phyloP scores from a whole-genome alignment of 2,113 vertebrate species.

The Pseudopipra pipra region DNA sequence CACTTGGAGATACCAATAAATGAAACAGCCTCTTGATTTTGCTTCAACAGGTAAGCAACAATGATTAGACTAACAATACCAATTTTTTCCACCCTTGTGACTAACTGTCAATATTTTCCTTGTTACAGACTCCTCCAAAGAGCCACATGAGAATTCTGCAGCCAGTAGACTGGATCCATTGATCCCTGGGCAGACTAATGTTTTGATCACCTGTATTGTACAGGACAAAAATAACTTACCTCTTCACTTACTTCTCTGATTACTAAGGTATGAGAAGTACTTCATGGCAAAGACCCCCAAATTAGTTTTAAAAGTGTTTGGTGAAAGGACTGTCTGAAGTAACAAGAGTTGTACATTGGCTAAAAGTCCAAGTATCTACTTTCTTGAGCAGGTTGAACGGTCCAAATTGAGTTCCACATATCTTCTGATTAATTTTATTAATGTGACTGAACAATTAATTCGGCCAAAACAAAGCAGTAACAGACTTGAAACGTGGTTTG shows the following conservation, averaged over 20 bases:
- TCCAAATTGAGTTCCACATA: accelerated
- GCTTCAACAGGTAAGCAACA: background rate
- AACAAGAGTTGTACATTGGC: background rate
- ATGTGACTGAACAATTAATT: background rate
- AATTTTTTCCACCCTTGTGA: background rate
- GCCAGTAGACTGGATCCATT: accelerated
- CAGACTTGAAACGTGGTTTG: background rate
- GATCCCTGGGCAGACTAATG: background rate
- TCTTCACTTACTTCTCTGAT: background rate
- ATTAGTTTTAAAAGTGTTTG: background rate
- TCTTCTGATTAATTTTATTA: background rate
- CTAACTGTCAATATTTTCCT: background rate
- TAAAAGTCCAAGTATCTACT: background rate
- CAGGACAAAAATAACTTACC: background rate
- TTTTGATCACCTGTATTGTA: background rate
- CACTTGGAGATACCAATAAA: background rate
- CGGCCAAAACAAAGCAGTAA: background rate
- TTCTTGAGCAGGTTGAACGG: background rate
- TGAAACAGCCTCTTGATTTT: background rate
- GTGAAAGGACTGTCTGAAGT: background rate
- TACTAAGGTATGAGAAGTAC: background rate
- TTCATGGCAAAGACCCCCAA: background rate
- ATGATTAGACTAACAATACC: background rate
- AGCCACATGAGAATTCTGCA: background rate
- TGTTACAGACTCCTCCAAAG: background rate